Evolutionary conservation across 2,113 vertebrate genomes (phyloP).

Genomic region (Sitta europaea): DNA sequence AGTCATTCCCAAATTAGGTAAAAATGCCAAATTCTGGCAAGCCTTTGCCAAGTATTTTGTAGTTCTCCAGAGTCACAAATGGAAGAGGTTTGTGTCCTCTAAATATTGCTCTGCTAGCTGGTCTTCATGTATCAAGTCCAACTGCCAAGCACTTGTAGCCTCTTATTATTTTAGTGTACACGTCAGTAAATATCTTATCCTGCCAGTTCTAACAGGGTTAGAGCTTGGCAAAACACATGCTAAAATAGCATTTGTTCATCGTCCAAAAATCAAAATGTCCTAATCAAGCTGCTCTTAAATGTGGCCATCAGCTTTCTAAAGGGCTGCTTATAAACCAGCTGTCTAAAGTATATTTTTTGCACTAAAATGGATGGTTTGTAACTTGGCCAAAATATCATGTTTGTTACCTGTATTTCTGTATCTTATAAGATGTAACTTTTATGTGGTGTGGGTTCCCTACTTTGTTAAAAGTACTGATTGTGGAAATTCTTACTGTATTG

Average conservation of each 20-base stretch:
- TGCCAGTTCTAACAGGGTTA: slow-evolving; percentile 10
- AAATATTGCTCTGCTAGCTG: background rate
- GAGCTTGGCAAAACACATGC: background rate
- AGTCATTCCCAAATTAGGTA: slow-evolving; percentile 10
- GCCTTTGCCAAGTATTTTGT: background rate
- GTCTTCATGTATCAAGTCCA: background rate
- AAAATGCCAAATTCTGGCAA: background rate
- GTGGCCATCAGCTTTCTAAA: background rate
- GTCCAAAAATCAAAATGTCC: background rate
- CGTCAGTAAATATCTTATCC: slow-evolving; percentile 30
- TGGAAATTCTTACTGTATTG: background rate
- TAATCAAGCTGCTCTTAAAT: background rate
- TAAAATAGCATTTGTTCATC: background rate
- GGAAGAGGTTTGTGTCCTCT: background rate
- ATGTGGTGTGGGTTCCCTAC: background rate
- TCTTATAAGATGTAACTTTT: background rate
- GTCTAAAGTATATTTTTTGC: background rate
- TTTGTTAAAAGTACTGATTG: background rate
- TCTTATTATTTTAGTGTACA: background rate
- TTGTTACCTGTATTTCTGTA: background rate
- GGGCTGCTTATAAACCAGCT: background rate
- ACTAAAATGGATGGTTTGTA: background rate
- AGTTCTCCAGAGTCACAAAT: background rate
- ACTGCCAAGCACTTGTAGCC: slow-evolving; percentile 22
- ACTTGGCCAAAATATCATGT: background rate